These are phyloP conservation scores for Cygnus buccinator DNA, from an alignment of 2,113 vertebrate genomes.

Conservation along the genomic window DNA sequence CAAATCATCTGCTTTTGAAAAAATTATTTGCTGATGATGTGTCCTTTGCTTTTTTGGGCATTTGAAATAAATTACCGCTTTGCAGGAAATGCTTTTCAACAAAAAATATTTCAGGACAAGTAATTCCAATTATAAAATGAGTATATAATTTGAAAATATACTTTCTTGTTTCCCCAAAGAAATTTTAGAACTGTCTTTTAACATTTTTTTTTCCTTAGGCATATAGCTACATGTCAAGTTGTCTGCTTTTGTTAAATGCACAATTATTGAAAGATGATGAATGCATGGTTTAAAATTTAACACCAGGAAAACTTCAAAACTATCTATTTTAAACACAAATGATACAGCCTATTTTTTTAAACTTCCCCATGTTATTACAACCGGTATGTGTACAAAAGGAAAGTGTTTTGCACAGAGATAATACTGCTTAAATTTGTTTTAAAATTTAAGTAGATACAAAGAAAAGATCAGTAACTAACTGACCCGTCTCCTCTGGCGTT, in stretches of 20 bases:
- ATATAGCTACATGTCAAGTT: not conserved
- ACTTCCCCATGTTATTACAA: not conserved
- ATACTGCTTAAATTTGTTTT: not conserved
- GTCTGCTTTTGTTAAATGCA: not conserved
- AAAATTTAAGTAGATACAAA: not conserved
- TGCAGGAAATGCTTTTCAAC: not conserved
- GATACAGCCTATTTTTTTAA: not conserved
- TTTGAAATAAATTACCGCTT: constrained; percentile 25
- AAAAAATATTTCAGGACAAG: not conserved
- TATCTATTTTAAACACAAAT: not conserved
- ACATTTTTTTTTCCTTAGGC: not conserved
- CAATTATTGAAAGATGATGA: not conserved
- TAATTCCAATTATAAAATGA: constrained; percentile 1
- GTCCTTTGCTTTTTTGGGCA: not conserved
- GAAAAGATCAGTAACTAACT: not conserved
- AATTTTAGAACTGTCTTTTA: constrained; percentile 7
- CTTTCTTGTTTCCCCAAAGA: not conserved
- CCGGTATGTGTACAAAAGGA: not conserved
- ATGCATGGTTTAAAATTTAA: not conserved
- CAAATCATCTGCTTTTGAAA: not conserved
- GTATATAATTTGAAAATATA: not conserved
- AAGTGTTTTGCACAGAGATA: not conserved
- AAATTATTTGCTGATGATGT: not conserved
- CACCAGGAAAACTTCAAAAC: not conserved
- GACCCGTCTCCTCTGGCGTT: not conserved